Base-by-base conservation (phyloP, 2,113 vertebrate species). In the Phoxinus phoxinus region DNA sequence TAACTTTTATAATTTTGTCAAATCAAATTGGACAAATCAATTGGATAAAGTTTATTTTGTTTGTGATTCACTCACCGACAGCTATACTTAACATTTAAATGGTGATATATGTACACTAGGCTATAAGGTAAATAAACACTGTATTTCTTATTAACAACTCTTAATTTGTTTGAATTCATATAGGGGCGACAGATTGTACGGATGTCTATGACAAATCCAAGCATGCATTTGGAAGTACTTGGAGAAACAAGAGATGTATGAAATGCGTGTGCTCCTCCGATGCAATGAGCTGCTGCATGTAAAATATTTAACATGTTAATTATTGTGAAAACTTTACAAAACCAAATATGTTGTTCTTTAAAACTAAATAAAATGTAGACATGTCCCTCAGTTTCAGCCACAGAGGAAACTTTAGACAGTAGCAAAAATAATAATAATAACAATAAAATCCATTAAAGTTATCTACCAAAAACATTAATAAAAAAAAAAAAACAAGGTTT, bases 161-260 rank as follows among this genome's bases (percentile, higher is more conserved):
- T 67, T 19, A 32, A 23, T 71, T 37, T 71, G 1, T 19, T n/a
- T 78, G 9, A 58, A 56, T 87, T 48, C 3, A 12, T 44, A 25
- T 0, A 92, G 90, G 0, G 3, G 0, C 0, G 9, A 90, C 79
- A n/a, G 61, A 86, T 4, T 94, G 94, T 83, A 6, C 61, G 51
- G 93, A 94, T 8, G 0, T 2, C 0, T 0, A 0, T 0, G 92
- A 94, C 86, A 1, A 56, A 0, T 90, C 88, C 2, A 87, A 80
- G 89, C 89, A 93, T 90, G 0, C 12, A n/a, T 0, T 89, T 0
- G 93, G 91, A 59, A 90, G 90, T 35, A 0, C 0, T 30, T 94
- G 93, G 94, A 94, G 71, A 59, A 93, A 93, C 44, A 86, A 85
- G 51, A 0, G 0, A 0, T 94, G 93, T 21, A 11, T 35, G 30